phyloP scores from a whole-genome alignment of 2,113 vertebrate genomes.

The Paramormyrops kingsleyae region DNA sequence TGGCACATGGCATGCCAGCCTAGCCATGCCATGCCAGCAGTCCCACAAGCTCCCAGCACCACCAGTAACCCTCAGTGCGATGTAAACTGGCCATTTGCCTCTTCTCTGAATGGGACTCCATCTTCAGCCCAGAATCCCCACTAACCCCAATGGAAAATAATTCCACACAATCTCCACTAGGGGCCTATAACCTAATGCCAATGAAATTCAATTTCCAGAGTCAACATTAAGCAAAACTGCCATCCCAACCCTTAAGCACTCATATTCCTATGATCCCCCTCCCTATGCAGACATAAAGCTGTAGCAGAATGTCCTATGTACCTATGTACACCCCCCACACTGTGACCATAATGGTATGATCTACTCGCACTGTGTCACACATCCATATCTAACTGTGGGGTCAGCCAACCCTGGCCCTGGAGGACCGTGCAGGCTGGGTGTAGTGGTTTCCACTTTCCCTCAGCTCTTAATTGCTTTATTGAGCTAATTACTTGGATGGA shows the following conservation, averaged over 20 bases:
- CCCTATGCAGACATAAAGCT: not conserved
- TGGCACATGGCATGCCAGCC: not conserved
- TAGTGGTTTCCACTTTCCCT: not conserved
- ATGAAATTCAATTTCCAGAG: not conserved
- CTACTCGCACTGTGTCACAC: not conserved
- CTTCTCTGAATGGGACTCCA: not conserved
- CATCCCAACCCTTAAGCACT: not conserved
- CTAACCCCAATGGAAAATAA: not conserved
- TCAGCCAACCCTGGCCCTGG: not conserved
- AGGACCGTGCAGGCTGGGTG: not conserved
- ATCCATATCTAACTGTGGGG: not conserved
- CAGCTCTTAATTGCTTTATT: constrained; percentile 8
- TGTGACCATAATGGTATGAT: not conserved
- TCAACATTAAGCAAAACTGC: not conserved
- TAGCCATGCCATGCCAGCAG: not conserved
- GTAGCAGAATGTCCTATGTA: not conserved
- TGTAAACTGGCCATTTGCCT: not conserved
- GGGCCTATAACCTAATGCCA: not conserved
- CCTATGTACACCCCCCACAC: not conserved
- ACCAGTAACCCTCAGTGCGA: not conserved
- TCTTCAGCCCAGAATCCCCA: not conserved
- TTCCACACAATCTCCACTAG: not conserved
- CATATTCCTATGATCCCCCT: not conserved
- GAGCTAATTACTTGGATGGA: constrained; percentile 5
- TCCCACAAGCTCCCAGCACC: not conserved